A percentile compares a stretch with the other conserved stretches of the same genome.
These are phyloP conservation scores for Apotomis turbidana DNA, from an alignment of 2,888 invertebrate species.

Conservation along the genomic window DNA sequence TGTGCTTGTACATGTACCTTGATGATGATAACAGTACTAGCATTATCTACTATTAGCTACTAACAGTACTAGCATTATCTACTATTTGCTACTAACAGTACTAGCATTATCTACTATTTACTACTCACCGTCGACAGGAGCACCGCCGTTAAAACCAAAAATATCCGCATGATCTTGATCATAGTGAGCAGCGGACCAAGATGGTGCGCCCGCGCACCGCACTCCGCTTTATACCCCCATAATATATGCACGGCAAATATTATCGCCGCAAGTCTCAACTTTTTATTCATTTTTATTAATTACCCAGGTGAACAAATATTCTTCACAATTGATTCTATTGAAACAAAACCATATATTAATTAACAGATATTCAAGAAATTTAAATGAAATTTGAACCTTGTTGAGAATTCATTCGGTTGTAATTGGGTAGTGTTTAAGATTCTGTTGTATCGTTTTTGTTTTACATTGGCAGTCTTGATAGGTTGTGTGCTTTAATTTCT, in stretches of 20 bases:
- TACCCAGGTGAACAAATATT: constrained; percentile 27
- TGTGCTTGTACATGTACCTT: too few species aligned
- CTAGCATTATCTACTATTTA: too few species aligned
- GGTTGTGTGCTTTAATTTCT: not conserved
- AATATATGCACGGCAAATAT: constrained; percentile 36
- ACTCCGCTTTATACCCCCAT: constrained; percentile 18
- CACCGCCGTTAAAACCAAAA: constrained; percentile 1
- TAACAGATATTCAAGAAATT: too few species aligned
- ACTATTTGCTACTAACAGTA: too few species aligned
- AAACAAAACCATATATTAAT: not conserved
- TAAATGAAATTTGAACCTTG: not conserved
- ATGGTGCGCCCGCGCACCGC: not conserved
- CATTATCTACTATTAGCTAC: too few species aligned
- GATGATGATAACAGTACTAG: too few species aligned
- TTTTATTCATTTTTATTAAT: constrained; percentile 4
- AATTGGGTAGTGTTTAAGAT: not conserved
- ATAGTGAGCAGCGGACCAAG: not conserved
- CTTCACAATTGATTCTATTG: not conserved
- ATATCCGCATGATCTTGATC: constrained; percentile 15
- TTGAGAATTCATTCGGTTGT: not conserved
- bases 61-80: too few species aligned
- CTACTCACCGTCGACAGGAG: constrained; percentile 24
- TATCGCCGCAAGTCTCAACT: not conserved
- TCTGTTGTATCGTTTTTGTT: not conserved
- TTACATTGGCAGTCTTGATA: not conserved